Conservation (phyloP, 2,888 invertebrate genomes). For the Nysson spinosus region DNA sequence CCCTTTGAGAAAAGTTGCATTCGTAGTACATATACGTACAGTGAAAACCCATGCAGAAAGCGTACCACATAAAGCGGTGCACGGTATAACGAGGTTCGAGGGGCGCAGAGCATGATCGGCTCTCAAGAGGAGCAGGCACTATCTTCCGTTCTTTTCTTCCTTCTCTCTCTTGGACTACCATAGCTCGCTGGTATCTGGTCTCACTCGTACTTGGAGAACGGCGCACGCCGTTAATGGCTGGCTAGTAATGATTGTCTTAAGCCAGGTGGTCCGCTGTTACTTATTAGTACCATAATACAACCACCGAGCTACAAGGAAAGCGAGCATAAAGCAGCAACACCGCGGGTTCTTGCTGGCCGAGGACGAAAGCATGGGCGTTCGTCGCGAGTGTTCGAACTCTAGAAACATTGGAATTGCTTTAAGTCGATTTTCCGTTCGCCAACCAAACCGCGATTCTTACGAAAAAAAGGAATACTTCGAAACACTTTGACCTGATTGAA, state of each 20-base stretch:
- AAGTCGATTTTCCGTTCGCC: too few relatives aligned
- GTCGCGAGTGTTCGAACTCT: background rate
- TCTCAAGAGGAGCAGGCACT: conserved; percentile 17
- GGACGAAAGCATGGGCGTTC: background rate
- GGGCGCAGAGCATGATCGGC: conserved; percentile 23
- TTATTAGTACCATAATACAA: conserved; percentile 58
- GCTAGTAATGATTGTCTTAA: conserved; percentile 70
- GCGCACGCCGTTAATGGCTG: conserved; percentile 69
- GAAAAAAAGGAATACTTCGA: too few relatives aligned
- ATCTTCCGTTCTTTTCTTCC: conserved; percentile 7
- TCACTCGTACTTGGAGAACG: conserved; percentile 40
- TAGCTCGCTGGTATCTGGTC: background rate
- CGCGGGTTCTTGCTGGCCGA: background rate
- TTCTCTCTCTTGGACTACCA: conserved; percentile 18
- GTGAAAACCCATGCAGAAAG: conserved; percentile 1
- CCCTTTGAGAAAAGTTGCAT: conserved; percentile 16
- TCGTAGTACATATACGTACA: conserved; percentile 3
- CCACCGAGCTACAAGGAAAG: conserved; percentile 26
- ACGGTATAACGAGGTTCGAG: conserved; percentile 29
- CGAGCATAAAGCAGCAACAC: conserved; percentile 20
- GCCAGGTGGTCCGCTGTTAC: conserved; percentile 71
- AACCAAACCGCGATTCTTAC: too few relatives aligned
- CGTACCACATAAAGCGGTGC: conserved; percentile 17
- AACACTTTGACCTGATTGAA: too few relatives aligned
- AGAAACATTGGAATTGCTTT: background rate